Percentiles rank a stretch among this genome's conserved stretches.
Evolutionary conservation across 2,113 vertebrate species (phyloP).

Genomic region (Phylloscopus whistleri): DNA sequence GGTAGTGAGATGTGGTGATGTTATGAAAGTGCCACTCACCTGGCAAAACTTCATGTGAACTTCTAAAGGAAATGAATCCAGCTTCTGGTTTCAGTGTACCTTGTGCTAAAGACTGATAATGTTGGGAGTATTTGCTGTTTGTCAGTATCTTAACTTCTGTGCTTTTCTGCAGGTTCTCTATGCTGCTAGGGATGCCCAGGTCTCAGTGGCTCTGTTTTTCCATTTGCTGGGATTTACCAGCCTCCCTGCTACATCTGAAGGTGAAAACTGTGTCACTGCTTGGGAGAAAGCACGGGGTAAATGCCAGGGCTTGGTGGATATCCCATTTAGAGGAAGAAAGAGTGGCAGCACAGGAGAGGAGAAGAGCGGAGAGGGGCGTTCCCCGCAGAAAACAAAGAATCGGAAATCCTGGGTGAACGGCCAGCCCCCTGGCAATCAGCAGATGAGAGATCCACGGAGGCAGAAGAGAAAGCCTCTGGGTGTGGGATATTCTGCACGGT

Average conservation of each 20-base stretch:
- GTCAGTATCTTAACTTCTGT: not conserved
- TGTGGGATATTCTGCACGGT: constrained; percentile 92
- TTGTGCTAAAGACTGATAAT: not conserved
- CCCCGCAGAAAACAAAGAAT: constrained; percentile 61
- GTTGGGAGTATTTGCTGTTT: not conserved
- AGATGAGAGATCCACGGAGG: constrained; percentile 85
- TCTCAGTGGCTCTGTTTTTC: constrained; percentile 90
- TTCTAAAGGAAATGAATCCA: not conserved
- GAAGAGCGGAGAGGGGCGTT: constrained; percentile 60
- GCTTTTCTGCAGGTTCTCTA: constrained; percentile 82
- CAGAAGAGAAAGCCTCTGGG: constrained; percentile 89
- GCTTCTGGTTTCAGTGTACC: not conserved
- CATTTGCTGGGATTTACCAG: constrained; percentile 78
- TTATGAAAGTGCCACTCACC: not conserved
- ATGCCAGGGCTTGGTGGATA: constrained; percentile 87
- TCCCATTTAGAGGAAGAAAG: constrained; percentile 81
- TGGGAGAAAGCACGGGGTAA: constrained; percentile 76
- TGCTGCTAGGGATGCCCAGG: constrained; percentile 91
- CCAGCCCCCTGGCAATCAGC: constrained; percentile 74
- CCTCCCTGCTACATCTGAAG: constrained; percentile 19
- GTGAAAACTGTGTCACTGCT: not conserved
- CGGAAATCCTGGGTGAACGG: constrained; percentile 66
- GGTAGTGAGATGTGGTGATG: not conserved
- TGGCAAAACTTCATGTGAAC: not conserved
- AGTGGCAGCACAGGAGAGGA: constrained; percentile 68